Percentiles rank a stretch among this genome's conserved stretches.
phyloP scores from a whole-genome alignment of 1,140 invertebrate genomes.

The Pogonomyrmex barbatus region DNA sequence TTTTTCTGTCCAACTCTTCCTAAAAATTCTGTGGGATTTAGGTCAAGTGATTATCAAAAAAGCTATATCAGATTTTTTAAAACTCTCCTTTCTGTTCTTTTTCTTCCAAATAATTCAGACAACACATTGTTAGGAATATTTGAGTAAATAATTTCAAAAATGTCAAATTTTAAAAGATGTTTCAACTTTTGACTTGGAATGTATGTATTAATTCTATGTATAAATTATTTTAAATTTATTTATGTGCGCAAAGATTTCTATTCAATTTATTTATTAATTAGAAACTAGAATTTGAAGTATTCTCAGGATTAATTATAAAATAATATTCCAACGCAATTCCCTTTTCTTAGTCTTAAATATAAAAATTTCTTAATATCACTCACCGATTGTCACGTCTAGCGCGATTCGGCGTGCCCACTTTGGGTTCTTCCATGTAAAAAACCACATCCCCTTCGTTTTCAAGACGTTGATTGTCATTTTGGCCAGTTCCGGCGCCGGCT shows the following conservation, averaged over 20 bases:
- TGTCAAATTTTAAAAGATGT: too few relatives aligned
- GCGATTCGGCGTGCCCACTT: constrained; percentile 89
- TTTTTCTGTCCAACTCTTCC: too few relatives aligned
- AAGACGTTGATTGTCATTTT: constrained; percentile 81
- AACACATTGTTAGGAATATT: too few relatives aligned
- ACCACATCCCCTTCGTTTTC: constrained; percentile 90
- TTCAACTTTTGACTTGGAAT: background rate
- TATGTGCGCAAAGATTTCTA: background rate
- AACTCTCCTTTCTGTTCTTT: too few relatives aligned
- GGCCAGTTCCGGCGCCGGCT: constrained; percentile 60
- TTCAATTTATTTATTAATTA: background rate
- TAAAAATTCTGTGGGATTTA: too few relatives aligned
- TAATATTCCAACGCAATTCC: background rate
- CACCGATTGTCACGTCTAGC: constrained; percentile 87
- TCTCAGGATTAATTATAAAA: background rate
- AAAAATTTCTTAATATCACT: constrained; percentile 50
- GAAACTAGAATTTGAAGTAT: background rate
- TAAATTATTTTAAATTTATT: constrained; percentile 5
- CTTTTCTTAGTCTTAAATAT: background rate
- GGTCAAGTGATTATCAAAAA: too few relatives aligned
- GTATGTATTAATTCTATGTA: background rate
- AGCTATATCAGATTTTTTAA: too few relatives aligned
- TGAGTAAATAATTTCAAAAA: too few relatives aligned
- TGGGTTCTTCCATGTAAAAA: constrained; percentile 90
- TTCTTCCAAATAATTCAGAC: too few relatives aligned